A percentile compares a stretch with the other conserved stretches of the same genome.
These are phyloP conservation scores for Labia minor DNA, from an alignment of 2,888 invertebrate species.

Conservation along the genomic window DNA sequence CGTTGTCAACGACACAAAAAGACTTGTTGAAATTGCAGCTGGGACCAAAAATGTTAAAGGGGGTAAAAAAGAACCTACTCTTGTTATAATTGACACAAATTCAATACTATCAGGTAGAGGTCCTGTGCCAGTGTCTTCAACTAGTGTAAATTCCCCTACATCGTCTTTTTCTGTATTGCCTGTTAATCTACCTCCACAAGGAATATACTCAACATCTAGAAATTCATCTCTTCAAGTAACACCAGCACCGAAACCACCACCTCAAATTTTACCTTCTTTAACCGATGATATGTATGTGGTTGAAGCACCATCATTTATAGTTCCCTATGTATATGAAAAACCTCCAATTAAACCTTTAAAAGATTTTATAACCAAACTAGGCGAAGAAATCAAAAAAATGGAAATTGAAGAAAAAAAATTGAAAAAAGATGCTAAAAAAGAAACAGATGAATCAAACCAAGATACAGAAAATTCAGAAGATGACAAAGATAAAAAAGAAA, in stretches of 20 bases:
- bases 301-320: slow-evolving; percentile 85
- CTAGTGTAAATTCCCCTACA: slow-evolving; percentile 19
- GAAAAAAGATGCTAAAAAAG: slow-evolving; percentile 27
- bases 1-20: slow-evolving; percentile 60
- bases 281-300: slow-evolving; percentile 89
- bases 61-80: slow-evolving; percentile 58
- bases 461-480: slow-evolving; percentile 30
- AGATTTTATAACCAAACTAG: slow-evolving; percentile 55
- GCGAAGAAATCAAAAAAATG: slow-evolving; percentile 45
- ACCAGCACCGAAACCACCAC: slow-evolving; percentile 38
- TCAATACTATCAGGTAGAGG: slow-evolving; percentile 54
- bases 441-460: slow-evolving; percentile 29
- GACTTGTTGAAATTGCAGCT: slow-evolving; percentile 56
- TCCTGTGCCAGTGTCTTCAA: slow-evolving; percentile 40
- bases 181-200: slow-evolving; percentile 42
- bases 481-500: slow-evolving; percentile 29
- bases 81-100: slow-evolving; percentile 70
- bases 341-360: slow-evolving; percentile 69
- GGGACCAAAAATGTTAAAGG: slow-evolving; percentile 42
- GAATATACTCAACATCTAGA: slow-evolving; percentile 36
- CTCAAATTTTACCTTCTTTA: slow-evolving; percentile 64
- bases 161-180: slow-evolving; percentile 27
- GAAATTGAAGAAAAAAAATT: slow-evolving; percentile 9
- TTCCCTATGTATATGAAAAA: slow-evolving; percentile 87
- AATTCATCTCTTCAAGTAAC: slow-evolving; percentile 26